Percentiles rank a stretch among this genome's conserved stretches.
These are phyloP conservation scores for Drosophila setifemur DNA, from an alignment of 1,140 invertebrate genomes.

Conservation along the genomic window DNA sequence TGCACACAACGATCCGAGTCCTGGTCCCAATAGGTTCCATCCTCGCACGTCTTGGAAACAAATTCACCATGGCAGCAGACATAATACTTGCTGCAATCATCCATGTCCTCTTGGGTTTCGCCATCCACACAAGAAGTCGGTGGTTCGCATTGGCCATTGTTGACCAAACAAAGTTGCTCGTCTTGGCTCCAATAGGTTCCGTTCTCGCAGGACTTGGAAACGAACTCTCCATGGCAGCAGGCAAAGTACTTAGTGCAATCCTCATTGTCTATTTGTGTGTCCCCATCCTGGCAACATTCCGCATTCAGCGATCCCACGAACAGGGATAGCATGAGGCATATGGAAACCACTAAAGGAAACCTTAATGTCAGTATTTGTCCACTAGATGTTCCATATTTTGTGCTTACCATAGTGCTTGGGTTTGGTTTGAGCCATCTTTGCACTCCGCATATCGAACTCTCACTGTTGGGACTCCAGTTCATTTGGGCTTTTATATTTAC, in stretches of 20 bases:
- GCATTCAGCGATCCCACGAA: conserved; percentile 24
- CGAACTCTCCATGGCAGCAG: conserved; percentile 50
- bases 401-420: conserved; percentile 38
- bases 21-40: conserved; percentile 35
- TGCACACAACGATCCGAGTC: not conserved
- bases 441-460: conserved; percentile 13
- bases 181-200: conserved; percentile 37
- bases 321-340: conserved; percentile 28
- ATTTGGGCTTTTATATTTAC: conserved; percentile 61
- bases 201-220: conserved; percentile 32
- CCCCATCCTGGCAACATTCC: conserved; percentile 48
- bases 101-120: conserved; percentile 7
- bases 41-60: conserved; percentile 15
- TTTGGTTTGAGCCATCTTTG: conserved; percentile 43
- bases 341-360: conserved; percentile 5
- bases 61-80: conserved; percentile 28
- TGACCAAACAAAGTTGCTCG: not conserved
- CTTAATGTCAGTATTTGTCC: not conserved
- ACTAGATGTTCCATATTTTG: not conserved
- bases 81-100: conserved; percentile 39
- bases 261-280: conserved; percentile 25
- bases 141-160: conserved; percentile 20
- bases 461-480: conserved; percentile 30
- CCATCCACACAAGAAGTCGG: not conserved
- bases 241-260: conserved; percentile 49